Base-by-base conservation (phyloP, 2,888 invertebrate species). In the Drosophila emarginata region DNA sequence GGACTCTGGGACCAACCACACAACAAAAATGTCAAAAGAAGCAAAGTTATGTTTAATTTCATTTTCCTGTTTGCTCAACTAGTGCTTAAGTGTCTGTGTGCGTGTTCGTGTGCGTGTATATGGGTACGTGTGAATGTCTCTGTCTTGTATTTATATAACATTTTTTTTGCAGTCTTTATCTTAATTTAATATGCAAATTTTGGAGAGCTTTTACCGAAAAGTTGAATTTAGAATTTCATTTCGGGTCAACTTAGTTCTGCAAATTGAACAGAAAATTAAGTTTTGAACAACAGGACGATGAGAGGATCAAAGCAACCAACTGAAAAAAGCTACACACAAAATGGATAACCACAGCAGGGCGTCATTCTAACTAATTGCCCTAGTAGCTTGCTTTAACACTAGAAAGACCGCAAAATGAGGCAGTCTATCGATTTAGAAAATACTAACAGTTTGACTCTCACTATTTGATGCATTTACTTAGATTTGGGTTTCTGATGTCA, bases 171-270 rank as follows among this genome's bases (percentile, higher is more conserved):
- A 12, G 18, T 45, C 45, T 45, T 45, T 68, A 76, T 79, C 74
- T 80, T 80, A 82, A 82, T 87, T 84, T 80, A 79, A 83, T 74
- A 83, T 87, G 84, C 87, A 84, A 87, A 87, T 82, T 77, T 50
- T 64, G 45, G 72, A 79, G 79, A 69, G 73, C 67, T 58, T 61
- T 67, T 52, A 37, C 62, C 45, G 11, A 45, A 45, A 72, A 84
- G 78, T 78, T 81, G 78, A 81, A 87, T 77, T 78, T 78, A 64
- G 67, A 76, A 83, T 76, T 74, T 75, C n/a, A 65, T 63, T 69
- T 56, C 51, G 51, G 57, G 50, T 53, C 40, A 61, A 58, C 59
- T 52, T 18, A 78, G 62, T 63, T 73, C 62, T 62, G 59, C 69
- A 66, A 84, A 73, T 81, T 81, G 77, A 65, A 79, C 79, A 77